Conservation (phyloP, 2,888 invertebrate species). For the Nymphalis urticae region DNA sequence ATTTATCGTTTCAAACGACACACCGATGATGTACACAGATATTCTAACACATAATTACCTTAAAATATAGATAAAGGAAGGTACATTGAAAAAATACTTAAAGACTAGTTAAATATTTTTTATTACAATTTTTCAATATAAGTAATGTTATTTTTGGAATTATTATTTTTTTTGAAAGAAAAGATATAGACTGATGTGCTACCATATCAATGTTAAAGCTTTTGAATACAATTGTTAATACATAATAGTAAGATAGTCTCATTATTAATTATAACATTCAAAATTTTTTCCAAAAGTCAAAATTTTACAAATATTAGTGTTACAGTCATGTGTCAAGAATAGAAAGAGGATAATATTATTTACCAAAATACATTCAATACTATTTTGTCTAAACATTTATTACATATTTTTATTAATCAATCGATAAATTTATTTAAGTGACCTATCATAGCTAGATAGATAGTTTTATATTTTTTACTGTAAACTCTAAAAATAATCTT, state of each 20-base stretch:
- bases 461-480: neutral
- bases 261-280: constrained; percentile 15
- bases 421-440: constrained; percentile 12
- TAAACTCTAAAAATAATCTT: constrained; percentile 7
- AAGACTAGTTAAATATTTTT: neutral
- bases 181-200: neutral
- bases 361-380: constrained; percentile 37
- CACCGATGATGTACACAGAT: constrained; percentile 40
- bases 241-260: constrained; percentile 12
- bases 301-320: constrained; percentile 21
- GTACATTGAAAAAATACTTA: constrained; percentile 6
- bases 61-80: neutral
- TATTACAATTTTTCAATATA: neutral
- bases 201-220: constrained; percentile 9
- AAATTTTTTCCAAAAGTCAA: constrained; percentile 32
- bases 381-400: constrained; percentile 27
- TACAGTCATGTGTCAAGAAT: constrained; percentile 20
- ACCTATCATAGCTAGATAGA: neutral
- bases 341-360: constrained; percentile 26
- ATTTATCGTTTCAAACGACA: constrained; percentile 60
- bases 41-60: constrained; percentile 28
- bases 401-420: constrained; percentile 5
- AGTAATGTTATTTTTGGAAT: no score
- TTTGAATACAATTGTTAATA: constrained; percentile 6
- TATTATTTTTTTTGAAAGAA: neutral